Percentiles rank a stretch among this genome's conserved stretches.
phyloP scores from a whole-genome alignment of 2,888 invertebrate species.

The Sisyra terminalis region DNA sequence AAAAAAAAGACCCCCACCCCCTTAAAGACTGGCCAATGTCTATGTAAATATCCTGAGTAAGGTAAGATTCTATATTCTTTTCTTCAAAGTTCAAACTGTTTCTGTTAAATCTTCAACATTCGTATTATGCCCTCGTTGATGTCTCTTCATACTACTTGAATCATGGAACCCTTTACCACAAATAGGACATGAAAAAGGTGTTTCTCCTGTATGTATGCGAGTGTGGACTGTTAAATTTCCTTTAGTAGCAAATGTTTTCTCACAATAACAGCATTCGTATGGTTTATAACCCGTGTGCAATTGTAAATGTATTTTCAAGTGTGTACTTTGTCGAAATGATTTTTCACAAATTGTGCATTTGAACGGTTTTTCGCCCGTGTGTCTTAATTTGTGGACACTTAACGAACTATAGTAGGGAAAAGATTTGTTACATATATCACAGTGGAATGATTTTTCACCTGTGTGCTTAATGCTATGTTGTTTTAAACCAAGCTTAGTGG shows the following conservation, averaged over 20 bases:
- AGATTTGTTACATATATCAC: slow-evolving; percentile 19
- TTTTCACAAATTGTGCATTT: slow-evolving; percentile 12
- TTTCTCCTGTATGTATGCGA: slow-evolving; percentile 14
- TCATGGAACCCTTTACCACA: slow-evolving; percentile 14
- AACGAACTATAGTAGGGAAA: slow-evolving; percentile 19
- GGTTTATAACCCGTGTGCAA: slow-evolving; percentile 13
- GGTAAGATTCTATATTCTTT: no score
- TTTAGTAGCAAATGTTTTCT: slow-evolving; percentile 12
- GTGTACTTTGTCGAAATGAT: slow-evolving; percentile 10
- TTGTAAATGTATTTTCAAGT: slow-evolving; percentile 11
- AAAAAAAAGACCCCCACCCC: no score
- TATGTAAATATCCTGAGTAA: no score
- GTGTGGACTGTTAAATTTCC: slow-evolving; percentile 14
- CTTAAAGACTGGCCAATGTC: no score
- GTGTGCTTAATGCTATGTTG: slow-evolving; percentile 17
- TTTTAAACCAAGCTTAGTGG: slow-evolving; percentile 18
- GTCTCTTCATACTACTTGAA: slow-evolving; percentile 15
- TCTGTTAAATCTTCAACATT: no score
- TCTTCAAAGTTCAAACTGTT: no score
- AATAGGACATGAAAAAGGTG: slow-evolving; percentile 13
- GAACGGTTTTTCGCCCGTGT: slow-evolving; percentile 19
- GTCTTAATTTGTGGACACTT: slow-evolving; percentile 19
- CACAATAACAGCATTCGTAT: slow-evolving; percentile 10
- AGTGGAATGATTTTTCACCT: slow-evolving; percentile 16
- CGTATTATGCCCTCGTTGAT: slow-evolving; percentile 12